Percentiles rank a stretch among this genome's conserved stretches.
Evolutionary conservation across 2,797 vertebrate genomes (phyloP).

Genomic region (Falco peregrinus): DNA sequence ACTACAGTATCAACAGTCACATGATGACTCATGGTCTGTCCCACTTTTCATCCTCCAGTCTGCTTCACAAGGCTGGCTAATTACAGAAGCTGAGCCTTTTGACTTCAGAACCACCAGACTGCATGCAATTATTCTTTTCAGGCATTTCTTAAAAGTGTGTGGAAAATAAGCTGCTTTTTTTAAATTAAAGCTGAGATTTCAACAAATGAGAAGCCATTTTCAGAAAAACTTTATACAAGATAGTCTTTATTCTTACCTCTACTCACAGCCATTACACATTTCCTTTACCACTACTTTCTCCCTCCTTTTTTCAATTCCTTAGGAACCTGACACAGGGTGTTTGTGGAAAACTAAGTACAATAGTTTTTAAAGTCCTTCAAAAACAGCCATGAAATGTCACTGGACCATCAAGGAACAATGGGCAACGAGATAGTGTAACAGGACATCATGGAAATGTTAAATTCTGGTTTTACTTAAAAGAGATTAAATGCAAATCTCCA

Average conservation of each 20-base stretch:
- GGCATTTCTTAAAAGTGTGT: background rate
- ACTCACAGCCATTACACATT: background rate
- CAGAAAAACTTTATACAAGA: background rate
- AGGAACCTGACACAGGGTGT: background rate
- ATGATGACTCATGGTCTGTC: background rate
- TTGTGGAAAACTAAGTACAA: background rate
- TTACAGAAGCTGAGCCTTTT: background rate
- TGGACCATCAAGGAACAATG: background rate
- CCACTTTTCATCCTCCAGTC: background rate
- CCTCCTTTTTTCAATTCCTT: background rate
- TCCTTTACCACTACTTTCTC: background rate
- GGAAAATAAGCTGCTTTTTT: background rate
- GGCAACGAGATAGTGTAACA: background rate
- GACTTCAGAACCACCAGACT: background rate
- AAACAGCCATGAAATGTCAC: background rate
- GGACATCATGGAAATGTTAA: background rate
- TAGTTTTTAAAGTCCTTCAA: background rate
- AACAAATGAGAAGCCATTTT: background rate
- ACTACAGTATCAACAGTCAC: background rate
- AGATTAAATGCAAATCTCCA: background rate
- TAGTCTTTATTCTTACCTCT: background rate
- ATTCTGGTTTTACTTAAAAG: background rate
- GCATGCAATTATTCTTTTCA: background rate
- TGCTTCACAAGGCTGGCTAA: background rate
- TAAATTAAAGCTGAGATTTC: background rate